Conservation (phyloP, 2,797 vertebrate genomes). For the Acipenser oxyrinchus region DNA sequence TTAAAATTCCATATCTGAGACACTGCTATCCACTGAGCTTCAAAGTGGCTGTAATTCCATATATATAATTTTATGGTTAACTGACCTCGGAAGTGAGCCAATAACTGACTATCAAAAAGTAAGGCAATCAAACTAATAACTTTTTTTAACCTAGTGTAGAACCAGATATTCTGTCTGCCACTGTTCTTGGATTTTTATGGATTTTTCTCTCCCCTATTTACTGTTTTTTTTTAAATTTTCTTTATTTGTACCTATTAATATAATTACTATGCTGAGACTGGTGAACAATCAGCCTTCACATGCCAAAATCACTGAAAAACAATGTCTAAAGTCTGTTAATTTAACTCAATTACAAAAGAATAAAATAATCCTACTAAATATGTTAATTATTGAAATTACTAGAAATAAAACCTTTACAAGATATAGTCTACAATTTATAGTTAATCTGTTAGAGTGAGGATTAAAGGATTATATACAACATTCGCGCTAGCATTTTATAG, state of each 20-base stretch:
- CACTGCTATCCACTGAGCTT: conserved; percentile 10
- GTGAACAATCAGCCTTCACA: not conserved
- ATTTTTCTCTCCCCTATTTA: no score
- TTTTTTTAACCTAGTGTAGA: no score
- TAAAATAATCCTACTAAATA: not conserved
- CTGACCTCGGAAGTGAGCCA: no score
- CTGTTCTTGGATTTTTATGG: no score
- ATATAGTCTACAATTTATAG: not conserved
- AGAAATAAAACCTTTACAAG: conserved; percentile 3
- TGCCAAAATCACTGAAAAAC: conserved; percentile 29
- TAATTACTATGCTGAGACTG: no score
- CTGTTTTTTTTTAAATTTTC: no score
- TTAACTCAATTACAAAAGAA: not conserved
- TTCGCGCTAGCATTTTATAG: not conserved
- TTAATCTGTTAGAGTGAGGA: conserved; percentile 2
- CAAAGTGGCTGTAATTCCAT: conserved; percentile 27
- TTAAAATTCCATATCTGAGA: conserved; percentile 6
- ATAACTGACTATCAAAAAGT: no score
- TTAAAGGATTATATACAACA: conserved; percentile 8
- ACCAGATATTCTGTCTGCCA: no score
- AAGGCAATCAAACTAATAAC: no score
- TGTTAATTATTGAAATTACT: not conserved
- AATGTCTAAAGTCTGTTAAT: not conserved
- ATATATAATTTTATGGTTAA: conserved; percentile 28
- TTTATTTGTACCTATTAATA: no score